Conservation (phyloP, 2,797 vertebrate species). For the Nannoperca obscura region DNA sequence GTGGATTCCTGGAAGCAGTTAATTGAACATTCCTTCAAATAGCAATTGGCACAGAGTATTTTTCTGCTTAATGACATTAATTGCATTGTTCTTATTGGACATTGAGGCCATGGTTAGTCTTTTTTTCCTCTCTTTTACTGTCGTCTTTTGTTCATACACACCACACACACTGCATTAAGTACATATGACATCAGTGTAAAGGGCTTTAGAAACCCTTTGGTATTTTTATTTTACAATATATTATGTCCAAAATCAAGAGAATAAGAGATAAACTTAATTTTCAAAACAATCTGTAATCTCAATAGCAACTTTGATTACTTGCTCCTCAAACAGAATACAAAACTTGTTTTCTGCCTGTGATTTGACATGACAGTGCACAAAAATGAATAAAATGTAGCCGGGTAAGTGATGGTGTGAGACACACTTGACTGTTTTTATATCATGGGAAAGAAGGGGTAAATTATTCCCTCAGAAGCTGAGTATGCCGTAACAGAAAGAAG, state of each 20-base stretch:
- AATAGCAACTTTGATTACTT: constrained; percentile 18
- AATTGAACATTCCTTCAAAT: constrained; percentile 25
- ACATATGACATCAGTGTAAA: not conserved
- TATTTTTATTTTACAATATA: too few relatives aligned
- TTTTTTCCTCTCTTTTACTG: not conserved
- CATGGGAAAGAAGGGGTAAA: constrained; percentile 62
- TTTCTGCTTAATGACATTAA: constrained; percentile 33
- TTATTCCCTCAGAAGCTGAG: constrained; percentile 67
- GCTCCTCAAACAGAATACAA: constrained; percentile 20
- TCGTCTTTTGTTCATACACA: not conserved
- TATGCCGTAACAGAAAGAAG: constrained; percentile 67
- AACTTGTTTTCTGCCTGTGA: constrained; percentile 10
- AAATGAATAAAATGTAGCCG: constrained; percentile 39
- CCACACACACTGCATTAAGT: not conserved
- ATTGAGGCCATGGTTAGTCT: constrained; percentile 9
- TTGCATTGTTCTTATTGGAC: constrained; percentile 29
- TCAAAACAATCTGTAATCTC: not conserved
- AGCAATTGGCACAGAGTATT: constrained; percentile 1
- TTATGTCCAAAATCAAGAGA: not conserved
- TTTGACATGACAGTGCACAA: constrained; percentile 32
- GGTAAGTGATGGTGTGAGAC: constrained; percentile 54
- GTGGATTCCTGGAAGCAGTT: constrained; percentile 18
- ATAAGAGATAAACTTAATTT: not conserved
- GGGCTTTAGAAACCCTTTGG: too few relatives aligned
- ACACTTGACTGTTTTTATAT: constrained; percentile 71